phyloP scores from a whole-genome alignment of 2,797 vertebrate genomes.

The Salarias fasciatus region DNA sequence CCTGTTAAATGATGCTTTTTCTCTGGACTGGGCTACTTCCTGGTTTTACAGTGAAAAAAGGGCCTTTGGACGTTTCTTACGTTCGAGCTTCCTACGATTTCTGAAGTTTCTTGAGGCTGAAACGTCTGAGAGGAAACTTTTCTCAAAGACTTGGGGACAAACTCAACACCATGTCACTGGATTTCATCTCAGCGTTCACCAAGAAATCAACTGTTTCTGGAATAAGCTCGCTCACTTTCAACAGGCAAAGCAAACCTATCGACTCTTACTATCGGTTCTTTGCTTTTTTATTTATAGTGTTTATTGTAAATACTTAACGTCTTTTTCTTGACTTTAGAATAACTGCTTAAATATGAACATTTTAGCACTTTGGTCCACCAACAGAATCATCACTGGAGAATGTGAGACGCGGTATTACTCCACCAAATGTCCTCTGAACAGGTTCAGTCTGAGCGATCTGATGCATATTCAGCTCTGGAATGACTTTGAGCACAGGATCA shows the following conservation, averaged over 20 bases:
- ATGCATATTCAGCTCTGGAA: too few species aligned
- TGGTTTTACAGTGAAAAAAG: constrained; percentile 37
- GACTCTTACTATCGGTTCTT: not conserved
- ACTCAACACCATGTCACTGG: not conserved
- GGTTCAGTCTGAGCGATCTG: too few species aligned
- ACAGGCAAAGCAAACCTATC: constrained; percentile 6
- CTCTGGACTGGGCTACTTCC: constrained; percentile 11
- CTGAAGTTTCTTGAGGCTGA: constrained; percentile 8
- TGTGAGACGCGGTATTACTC: too few species aligned
- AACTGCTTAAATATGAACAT: constrained; percentile 6
- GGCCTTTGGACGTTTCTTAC: constrained; percentile 5
- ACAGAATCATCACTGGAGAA: too few species aligned
- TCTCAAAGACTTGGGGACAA: not conserved
- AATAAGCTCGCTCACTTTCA: constrained; percentile 11
- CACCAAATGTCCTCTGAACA: too few species aligned
- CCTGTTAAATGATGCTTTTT: too few species aligned
- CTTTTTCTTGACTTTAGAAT: constrained; percentile 30
- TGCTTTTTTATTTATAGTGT: constrained; percentile 32
- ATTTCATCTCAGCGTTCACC: constrained; percentile 22
- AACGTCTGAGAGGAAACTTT: constrained; percentile 11
- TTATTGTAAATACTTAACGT: constrained; percentile 47
- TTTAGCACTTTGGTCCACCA: not conserved
- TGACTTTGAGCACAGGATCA: too few species aligned
- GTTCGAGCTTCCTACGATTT: constrained; percentile 5
- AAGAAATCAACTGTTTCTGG: constrained; percentile 13